Evolutionary conservation across 2,888 invertebrate species (phyloP).

Genomic region (Stenichneumon culpator): DNA sequence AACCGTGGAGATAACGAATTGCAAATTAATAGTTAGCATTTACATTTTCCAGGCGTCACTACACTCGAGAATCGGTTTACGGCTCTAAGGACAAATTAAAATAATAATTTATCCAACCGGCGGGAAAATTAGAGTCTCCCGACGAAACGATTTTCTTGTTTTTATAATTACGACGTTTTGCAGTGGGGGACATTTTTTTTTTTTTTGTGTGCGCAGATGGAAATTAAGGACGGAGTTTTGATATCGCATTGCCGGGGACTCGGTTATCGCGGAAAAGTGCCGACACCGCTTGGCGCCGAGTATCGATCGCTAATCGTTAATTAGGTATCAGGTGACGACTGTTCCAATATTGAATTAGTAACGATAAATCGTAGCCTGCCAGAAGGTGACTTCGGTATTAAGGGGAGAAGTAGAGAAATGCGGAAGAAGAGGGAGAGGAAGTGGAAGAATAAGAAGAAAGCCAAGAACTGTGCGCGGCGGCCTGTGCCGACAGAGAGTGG

Average conservation of each 20-base stretch:
- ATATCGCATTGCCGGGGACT: too few species aligned
- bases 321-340: constrained; percentile 72
- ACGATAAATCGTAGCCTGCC: constrained; percentile 82
- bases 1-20: constrained; percentile 77
- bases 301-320: constrained; percentile 79
- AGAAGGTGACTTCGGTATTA: constrained; percentile 75
- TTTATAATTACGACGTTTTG: not conserved
- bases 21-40: constrained; percentile 82
- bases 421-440: constrained; percentile 43
- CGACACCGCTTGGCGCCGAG: constrained; percentile 12
- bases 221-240: too few species aligned
- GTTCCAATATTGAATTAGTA: constrained; percentile 81
- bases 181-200: not conserved
- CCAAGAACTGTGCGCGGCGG: constrained; percentile 35
- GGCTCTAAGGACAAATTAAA: constrained; percentile 23
- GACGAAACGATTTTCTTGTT: not conserved
- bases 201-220: not conserved
- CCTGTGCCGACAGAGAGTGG: constrained; percentile 32
- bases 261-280: constrained; percentile 18
- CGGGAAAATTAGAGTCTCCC: not conserved
- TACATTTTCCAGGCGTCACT: constrained; percentile 76
- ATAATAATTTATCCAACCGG: constrained; percentile 31
- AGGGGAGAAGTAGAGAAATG: constrained; percentile 73
- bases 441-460: constrained; percentile 35
- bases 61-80: constrained; percentile 20